phyloP scores from a whole-genome alignment of 2,797 vertebrate genomes.

The Propithecus perrieri region DNA sequence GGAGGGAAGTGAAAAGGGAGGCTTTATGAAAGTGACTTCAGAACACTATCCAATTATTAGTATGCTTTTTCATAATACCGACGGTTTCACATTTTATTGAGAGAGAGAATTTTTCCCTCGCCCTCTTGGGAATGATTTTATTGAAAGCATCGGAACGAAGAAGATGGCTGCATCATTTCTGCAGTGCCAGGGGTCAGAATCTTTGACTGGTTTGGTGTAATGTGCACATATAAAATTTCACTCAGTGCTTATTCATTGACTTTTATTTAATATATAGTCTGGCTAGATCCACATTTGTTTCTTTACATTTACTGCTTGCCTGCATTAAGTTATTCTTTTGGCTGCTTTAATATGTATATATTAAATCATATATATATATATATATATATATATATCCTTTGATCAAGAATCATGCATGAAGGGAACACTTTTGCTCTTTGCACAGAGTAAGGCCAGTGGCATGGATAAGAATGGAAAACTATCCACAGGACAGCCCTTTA shows the following conservation, averaged over 20 bases:
- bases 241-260: constrained; percentile 83
- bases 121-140: constrained; percentile 85
- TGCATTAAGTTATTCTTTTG: constrained; percentile 78
- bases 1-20: constrained; percentile 57
- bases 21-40: constrained; percentile 82
- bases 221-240: constrained; percentile 86
- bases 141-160: constrained; percentile 84
- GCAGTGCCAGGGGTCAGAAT: constrained; percentile 85
- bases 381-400: constrained; percentile 28
- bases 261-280: constrained; percentile 88
- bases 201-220: constrained; percentile 86
- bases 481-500: constrained; percentile 51
- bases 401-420: constrained; percentile 67
- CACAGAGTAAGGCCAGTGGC: constrained; percentile 15
- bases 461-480: constrained; percentile 23
- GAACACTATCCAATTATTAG: constrained; percentile 86
- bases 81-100: constrained; percentile 85
- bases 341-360: constrained; percentile 76
- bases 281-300: constrained; percentile 80
- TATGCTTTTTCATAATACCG: constrained; percentile 84
- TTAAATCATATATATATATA: constrained; percentile 3
- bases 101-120: constrained; percentile 72
- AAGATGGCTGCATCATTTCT: constrained; percentile 82
- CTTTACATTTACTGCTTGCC: constrained; percentile 80
- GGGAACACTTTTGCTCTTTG: constrained; percentile 67